Conservation (phyloP, 2,797 vertebrate genomes). For the Cottoperca gobio region DNA sequence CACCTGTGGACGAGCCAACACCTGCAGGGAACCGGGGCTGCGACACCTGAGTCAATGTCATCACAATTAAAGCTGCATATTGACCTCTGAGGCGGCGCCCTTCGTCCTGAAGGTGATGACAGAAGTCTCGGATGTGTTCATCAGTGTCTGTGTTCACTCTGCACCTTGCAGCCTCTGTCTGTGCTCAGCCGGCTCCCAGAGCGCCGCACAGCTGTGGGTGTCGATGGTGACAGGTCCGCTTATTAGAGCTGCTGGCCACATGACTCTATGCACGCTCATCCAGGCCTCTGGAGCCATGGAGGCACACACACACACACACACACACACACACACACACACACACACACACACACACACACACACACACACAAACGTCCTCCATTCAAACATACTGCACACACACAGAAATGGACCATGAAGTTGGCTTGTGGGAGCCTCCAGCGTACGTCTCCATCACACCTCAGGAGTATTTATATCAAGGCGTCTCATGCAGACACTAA, state of each 20-base stretch:
- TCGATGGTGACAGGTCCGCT: constrained; percentile 76
- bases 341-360: constrained; percentile 16
- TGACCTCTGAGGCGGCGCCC: constrained; percentile 45
- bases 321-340: neutral
- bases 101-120: constrained; percentile 61
- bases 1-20: too few species aligned
- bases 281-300: constrained; percentile 52
- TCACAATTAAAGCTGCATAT: constrained; percentile 24
- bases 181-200: constrained; percentile 54
- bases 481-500: too few species aligned
- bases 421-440: constrained; percentile 18
- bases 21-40: too few species aligned
- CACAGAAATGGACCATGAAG: constrained; percentile 24
- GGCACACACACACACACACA: constrained; percentile 40
- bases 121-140: constrained; percentile 69
- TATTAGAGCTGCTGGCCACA: constrained; percentile 76
- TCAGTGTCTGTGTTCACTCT: constrained; percentile 63
- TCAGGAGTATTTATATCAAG: constrained; percentile 49
- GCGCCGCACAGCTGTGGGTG: constrained; percentile 73
- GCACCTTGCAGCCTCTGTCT: constrained; percentile 54
- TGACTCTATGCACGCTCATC: constrained; percentile 71
- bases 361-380: neutral
- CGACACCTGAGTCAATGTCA: neutral
- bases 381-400: neutral
- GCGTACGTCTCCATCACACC: constrained; percentile 40